Evolutionary conservation across 2,888 invertebrate species (phyloP).

Genomic region (Drosophila pseudotalamancana): DNA sequence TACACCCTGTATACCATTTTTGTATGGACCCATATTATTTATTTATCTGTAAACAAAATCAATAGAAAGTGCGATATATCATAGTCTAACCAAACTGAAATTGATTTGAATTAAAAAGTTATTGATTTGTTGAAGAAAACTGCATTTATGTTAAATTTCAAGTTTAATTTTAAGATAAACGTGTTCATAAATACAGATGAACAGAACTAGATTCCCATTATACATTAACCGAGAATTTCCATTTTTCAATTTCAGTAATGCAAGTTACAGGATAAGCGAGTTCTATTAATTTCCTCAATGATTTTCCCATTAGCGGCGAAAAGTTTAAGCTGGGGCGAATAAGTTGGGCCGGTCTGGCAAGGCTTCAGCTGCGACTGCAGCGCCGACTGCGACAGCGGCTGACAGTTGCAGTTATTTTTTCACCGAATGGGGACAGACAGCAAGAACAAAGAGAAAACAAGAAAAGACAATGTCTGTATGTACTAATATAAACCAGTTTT

Average conservation of each 20-base stretch:
- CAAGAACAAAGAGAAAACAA: constrained; percentile 79
- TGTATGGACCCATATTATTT: not conserved
- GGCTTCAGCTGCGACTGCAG: constrained; percentile 20
- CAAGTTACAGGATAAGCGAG: not conserved
- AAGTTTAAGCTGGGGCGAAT: constrained; percentile 1
- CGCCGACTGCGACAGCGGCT: constrained; percentile 53
- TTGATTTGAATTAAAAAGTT: no score
- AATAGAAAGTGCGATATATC: no score
- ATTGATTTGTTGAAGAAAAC: no score
- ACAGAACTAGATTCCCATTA: no score
- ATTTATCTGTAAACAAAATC: not conserved
- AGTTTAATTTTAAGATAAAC: no score
- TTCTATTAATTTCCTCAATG: not conserved
- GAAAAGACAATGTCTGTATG: constrained; percentile 60
- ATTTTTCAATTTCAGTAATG: not conserved
- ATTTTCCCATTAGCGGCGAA: not conserved
- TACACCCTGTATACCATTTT: no score
- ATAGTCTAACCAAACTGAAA: not conserved
- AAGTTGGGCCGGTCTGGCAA: constrained; percentile 41
- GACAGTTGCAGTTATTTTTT: constrained; percentile 79
- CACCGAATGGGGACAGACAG: constrained; percentile 76
- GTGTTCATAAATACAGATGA: no score
- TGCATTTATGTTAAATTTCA: no score
- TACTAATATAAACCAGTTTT: constrained; percentile 63
- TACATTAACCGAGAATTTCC: not conserved